Evolutionary conservation across 2,113 vertebrate genomes (phyloP).

Genomic region (Alces alces): DNA sequence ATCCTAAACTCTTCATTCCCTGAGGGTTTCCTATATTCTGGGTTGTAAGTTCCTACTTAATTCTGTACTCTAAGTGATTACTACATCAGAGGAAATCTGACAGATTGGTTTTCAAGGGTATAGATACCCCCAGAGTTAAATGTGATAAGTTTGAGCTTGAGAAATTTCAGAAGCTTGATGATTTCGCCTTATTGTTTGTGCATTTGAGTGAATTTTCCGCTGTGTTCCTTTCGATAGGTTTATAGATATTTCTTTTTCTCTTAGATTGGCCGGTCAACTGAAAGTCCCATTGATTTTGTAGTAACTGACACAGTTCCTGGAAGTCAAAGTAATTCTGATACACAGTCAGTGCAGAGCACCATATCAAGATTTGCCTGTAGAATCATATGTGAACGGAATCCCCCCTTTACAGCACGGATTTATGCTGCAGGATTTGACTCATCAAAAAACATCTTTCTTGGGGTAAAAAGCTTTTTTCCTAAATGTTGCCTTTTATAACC

Average conservation of each 20-base stretch:
- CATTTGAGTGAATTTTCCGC: conserved; percentile 42
- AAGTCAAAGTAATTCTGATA: conserved; percentile 94
- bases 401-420: conserved; percentile 96
- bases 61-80: neutral
- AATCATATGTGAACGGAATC: conserved; percentile 96
- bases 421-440: conserved; percentile 98
- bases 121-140: conserved; percentile 24
- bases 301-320: conserved; percentile 98
- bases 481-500: neutral
- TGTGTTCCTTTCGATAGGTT: conserved; percentile 36
- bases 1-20: neutral
- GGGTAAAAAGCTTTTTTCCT: conserved; percentile 83
- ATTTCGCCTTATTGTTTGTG: neutral
- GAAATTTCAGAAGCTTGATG: conserved; percentile 34
- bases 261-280: conserved; percentile 97
- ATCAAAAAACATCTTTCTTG: conserved; percentile 99
- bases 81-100: neutral
- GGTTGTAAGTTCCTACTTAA: neutral
- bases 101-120: conserved; percentile 43
- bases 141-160: conserved; percentile 23
- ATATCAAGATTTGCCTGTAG: conserved; percentile 99
- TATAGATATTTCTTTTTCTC: conserved; percentile 36
- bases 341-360: conserved; percentile 97
- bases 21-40: conserved; percentile 27
- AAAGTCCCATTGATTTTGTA: conserved; percentile 98